Conservation (phyloP, 2,113 vertebrate genomes). For the Mirza zaza region DNA sequence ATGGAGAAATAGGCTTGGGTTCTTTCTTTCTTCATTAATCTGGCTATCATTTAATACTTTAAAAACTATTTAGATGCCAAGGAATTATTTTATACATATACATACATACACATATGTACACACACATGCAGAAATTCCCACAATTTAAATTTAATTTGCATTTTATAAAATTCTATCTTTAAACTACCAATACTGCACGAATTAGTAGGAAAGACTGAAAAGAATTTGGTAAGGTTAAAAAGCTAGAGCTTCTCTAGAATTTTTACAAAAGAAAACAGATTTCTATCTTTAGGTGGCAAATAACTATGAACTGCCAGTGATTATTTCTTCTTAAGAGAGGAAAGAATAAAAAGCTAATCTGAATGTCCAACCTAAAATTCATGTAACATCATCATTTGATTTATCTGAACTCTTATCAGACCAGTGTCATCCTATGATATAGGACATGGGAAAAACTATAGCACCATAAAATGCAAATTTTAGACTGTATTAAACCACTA, state of each 20-base stretch:
- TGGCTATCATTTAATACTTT: neutral
- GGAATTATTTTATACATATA: neutral
- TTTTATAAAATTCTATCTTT: conserved; percentile 22
- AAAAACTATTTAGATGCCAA: neutral
- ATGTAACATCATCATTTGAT: neutral
- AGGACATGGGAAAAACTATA: neutral
- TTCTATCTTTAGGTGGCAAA: neutral
- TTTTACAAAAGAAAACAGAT: neutral
- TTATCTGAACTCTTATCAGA: neutral
- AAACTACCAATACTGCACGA: neutral
- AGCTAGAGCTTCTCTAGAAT: neutral
- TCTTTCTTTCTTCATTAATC: neutral
- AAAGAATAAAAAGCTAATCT: neutral
- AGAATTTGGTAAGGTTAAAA: neutral
- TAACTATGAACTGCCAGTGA: neutral
- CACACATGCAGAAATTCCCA: neutral
- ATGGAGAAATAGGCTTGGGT: neutral
- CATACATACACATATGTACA: neutral
- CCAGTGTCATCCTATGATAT: neutral
- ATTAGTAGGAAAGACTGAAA: neutral
- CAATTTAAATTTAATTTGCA: conserved; percentile 36
- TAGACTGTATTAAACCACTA: neutral
- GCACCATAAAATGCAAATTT: neutral
- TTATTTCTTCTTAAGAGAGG: neutral
- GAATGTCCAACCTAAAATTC: neutral